Base-by-base conservation (phyloP, 2,888 invertebrate species). In the Caenorhabditis plicata region DNA sequence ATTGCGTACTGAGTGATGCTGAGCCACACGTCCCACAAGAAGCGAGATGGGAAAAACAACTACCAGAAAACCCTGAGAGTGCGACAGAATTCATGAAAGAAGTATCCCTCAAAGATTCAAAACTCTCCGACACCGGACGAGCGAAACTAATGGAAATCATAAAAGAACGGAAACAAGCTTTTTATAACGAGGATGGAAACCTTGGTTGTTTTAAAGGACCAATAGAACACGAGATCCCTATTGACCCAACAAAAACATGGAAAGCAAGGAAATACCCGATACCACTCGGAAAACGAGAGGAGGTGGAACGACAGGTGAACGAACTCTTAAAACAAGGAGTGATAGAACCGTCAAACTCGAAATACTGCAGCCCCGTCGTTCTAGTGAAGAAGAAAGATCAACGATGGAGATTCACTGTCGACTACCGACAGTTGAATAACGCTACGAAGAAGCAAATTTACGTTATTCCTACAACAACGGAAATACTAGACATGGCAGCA, bases 381-480 rank as follows among this genome's bases (percentile, higher is more conserved):
- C 20, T 64, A 1, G 63, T 63, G 4, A 11, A 33, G 29, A 64
- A 64, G 50, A n/a, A 42, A 7, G 49, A 45, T 27, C 29, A 29
- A n/a, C 29, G 2, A 1, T 48, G 36, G 31, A 41, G 65, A 3
- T 49, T 65, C 15, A 50, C 50, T 1, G 46, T 63, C 19, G 62
- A 65, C 35, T 65, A 52, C 29, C 26, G 57, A 20, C 15, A 11
- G 11, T 17, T 63, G n/a, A 65, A 65, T 19, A n/a, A 20, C 1
- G 35, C 50, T 22, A 64, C 64, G 1, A 17, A 23, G 11, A 22
- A 29, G 20, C 40, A 41, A 25, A 36, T 23, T 20, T 36, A n/a
- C 11, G n/a, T 42, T 1, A 36, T 64, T 0, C 64, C 64, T 3
- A n/a, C 26, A 0, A 41, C 38, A 7, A 23, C 38, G 13, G 55